Percentiles rank a stretch among this genome's conserved stretches.
Evolutionary conservation across 1,140 invertebrate species (phyloP).

Genomic region (Orius laevigatus): DNA sequence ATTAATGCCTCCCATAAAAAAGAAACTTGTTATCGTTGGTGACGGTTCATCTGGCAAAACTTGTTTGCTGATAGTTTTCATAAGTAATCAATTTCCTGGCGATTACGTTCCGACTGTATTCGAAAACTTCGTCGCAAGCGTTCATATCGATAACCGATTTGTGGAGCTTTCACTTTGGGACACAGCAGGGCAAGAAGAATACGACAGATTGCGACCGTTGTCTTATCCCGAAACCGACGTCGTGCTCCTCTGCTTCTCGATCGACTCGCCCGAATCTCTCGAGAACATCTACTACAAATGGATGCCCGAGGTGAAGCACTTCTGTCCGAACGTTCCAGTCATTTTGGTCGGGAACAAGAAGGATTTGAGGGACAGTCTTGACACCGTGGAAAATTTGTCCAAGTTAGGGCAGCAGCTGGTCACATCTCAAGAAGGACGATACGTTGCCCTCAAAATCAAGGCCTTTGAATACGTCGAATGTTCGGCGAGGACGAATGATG

Average conservation of each 20-base stretch:
- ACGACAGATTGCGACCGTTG: constrained; percentile 86
- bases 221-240: constrained; percentile 97
- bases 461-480: constrained; percentile 98
- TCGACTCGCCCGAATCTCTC: constrained; percentile 89
- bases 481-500: constrained; percentile 98
- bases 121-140: constrained; percentile 96
- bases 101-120: constrained; percentile 97
- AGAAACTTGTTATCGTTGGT: constrained; percentile 98
- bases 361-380: constrained; percentile 83
- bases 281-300: constrained; percentile 97
- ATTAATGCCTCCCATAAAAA: constrained; percentile 88
- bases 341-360: constrained; percentile 97
- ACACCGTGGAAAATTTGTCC: constrained; percentile 85
- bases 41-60: constrained; percentile 99
- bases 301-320: constrained; percentile 95
- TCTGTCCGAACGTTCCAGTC: constrained; percentile 95
- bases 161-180: constrained; percentile 93
- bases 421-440: constrained; percentile 87
- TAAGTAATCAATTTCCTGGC: constrained; percentile 97
- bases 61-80: constrained; percentile 92
- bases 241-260: constrained; percentile 94
- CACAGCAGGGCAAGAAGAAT: constrained; percentile 97
- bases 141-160: constrained; percentile 92
- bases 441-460: constrained; percentile 98
- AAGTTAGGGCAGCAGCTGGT: constrained; percentile 99